Evolutionary conservation across 2,797 vertebrate genomes (phyloP), one percentile per base, ranked within the genome.

Genomic region (Dendrocincla tyrannina): DNA sequence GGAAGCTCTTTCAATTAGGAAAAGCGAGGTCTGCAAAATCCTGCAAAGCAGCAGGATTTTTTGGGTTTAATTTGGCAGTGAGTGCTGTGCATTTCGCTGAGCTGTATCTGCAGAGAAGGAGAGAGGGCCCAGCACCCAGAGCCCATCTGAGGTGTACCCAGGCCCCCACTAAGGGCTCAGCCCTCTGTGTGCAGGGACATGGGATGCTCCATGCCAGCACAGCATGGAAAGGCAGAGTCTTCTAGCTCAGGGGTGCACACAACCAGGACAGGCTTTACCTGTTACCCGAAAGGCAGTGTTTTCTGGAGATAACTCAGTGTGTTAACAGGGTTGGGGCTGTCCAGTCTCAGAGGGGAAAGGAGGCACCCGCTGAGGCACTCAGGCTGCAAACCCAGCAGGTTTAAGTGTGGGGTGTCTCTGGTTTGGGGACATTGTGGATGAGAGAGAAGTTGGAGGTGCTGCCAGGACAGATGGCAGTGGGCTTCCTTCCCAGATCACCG

Each of bases 1-100:
- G 96, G 64, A 89, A 93, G 47, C 69, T 91, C 52, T 73, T 89
- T 72, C 42, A 23, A 78, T 75, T 93, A 75, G 55, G 49, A 93
- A 75, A 88, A 85, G 18, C 5, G 17, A 82, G 52, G 33, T 75
- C 74, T 82, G 64, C 55, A 82, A 63, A 95, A 84, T 75, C 50
- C 55, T 84, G 46, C 79, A 72, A 56, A 75, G 88, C 46, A 84
- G 76, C 55, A 75, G 73, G 30, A 17, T 44, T 77, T 72, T 19
- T 2, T 7, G n/a, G 16, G 7, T 20, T 72, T 84, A 88, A 50
- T 70, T 44, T 91, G 80, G n/a, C 50, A 52, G 42, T 30, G 42
- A 59, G 69, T 2, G 27, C 77, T 67, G 83, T 41, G 62, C 63
- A 46, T 20, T 53, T 85, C 60, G 60, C 75, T 88, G 83, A 84